Percentiles rank a stretch among this genome's conserved stretches.
Conservation (phyloP, 2,888 invertebrate species). For the Sinelater perroti region DNA sequence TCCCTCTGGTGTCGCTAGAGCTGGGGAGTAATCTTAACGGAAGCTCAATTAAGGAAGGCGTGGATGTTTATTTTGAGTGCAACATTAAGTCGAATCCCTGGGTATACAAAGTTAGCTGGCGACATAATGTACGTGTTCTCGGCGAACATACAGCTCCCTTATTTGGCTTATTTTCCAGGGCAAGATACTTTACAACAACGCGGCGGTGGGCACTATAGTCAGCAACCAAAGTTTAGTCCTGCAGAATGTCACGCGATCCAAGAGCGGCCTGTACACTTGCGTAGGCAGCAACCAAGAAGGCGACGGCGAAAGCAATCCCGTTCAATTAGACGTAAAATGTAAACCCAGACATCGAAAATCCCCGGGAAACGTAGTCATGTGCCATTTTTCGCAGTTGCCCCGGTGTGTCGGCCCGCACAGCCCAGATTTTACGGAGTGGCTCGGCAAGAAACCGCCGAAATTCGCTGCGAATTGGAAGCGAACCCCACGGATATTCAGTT, state of each 20-base stretch:
- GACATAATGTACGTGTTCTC: constrained; percentile 72
- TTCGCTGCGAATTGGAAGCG: constrained; percentile 78
- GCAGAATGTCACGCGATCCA: constrained; percentile 79
- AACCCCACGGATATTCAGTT: constrained; percentile 75
- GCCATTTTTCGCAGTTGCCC: constrained; percentile 69
- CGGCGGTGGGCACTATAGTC: constrained; percentile 81
- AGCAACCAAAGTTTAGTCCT: constrained; percentile 90
- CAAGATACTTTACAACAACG: constrained; percentile 80
- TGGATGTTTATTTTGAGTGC: constrained; percentile 92
- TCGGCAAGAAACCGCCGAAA: constrained; percentile 73
- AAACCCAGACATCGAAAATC: constrained; percentile 51
- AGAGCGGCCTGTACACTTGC: constrained; percentile 87
- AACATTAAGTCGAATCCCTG: constrained; percentile 89
- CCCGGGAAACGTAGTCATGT: no score
- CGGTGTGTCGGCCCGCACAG: constrained; percentile 77
- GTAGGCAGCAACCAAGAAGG: constrained; percentile 89
- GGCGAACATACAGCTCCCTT: neutral
- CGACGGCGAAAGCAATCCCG: constrained; percentile 85
- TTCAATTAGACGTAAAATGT: constrained; percentile 88
- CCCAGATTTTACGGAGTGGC: constrained; percentile 76
- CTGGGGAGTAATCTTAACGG: constrained; percentile 84
- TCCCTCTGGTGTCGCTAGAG: constrained; percentile 82
- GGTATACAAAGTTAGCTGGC: constrained; percentile 81
- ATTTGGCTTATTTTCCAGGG: constrained; percentile 65
- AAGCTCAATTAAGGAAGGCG: constrained; percentile 83